Conservation (phyloP, 2,113 vertebrate genomes). For the Ciconia stormi region DNA sequence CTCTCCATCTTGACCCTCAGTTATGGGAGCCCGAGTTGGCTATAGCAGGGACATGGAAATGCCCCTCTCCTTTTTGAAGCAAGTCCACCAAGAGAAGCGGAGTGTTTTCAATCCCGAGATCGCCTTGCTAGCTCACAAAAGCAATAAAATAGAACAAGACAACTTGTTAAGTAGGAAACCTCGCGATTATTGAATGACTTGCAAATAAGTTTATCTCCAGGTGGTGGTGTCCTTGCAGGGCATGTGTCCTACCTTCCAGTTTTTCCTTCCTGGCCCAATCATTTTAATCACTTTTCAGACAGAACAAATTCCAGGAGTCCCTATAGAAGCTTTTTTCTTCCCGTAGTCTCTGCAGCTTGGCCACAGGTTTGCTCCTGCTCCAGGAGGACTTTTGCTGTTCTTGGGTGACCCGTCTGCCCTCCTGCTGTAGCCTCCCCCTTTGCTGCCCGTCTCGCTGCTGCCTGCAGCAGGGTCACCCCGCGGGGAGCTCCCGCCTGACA, state of each 20-base stretch:
- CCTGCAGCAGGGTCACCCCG: background rate
- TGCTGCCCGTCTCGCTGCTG: background rate
- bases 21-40: background rate
- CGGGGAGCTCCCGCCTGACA: background rate
- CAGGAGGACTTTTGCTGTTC: background rate
- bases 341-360: background rate
- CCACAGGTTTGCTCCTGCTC: background rate
- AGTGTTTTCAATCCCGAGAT: background rate
- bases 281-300: background rate
- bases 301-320: background rate
- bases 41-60: background rate
- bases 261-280: background rate
- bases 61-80: background rate
- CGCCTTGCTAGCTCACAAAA: background rate
- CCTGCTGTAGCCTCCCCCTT: background rate
- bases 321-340: background rate
- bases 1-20: background rate
- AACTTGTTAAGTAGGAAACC: background rate
- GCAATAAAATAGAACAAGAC: background rate
- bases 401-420: background rate
- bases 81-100: background rate
- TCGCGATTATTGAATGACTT: background rate
- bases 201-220: background rate
- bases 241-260: background rate
- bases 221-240: background rate